Conservation (phyloP, 2,888 invertebrate genomes). For the Eudemis profundana region DNA sequence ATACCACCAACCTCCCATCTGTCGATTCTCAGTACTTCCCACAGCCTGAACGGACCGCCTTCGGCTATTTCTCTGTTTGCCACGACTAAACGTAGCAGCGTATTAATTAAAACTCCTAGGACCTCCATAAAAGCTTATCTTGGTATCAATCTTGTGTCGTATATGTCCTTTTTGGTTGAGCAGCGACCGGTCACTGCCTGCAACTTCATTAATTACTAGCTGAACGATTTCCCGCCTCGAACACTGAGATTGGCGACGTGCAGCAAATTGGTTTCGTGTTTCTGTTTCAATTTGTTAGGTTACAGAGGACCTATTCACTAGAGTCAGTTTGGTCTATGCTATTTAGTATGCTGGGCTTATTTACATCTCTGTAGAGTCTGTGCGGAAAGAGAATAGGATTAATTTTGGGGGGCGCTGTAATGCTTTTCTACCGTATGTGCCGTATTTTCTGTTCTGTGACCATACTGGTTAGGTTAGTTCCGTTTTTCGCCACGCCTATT, state of each 20-base stretch:
- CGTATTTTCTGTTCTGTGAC: too few species aligned
- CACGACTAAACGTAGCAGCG: conserved; percentile 11
- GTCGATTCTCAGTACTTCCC: conserved; percentile 16
- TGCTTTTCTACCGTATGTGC: too few species aligned
- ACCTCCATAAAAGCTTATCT: background rate
- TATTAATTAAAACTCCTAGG: conserved; percentile 9
- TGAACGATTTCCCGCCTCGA: conserved; percentile 14
- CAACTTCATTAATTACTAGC: conserved; percentile 27
- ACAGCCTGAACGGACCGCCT: conserved; percentile 8
- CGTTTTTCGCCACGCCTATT: too few species aligned
- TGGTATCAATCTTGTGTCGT: background rate
- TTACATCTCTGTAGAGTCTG: too few species aligned
- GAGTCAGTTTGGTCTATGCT: too few species aligned
- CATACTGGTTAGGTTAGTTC: too few species aligned
- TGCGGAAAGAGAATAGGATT: too few species aligned
- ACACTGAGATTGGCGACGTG: conserved; percentile 19
- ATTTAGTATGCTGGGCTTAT: too few species aligned
- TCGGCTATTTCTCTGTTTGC: conserved; percentile 11
- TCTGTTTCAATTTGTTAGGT: conserved; percentile 10
- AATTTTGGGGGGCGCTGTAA: too few species aligned
- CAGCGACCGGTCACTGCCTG: background rate
- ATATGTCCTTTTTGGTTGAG: background rate
- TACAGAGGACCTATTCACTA: background rate
- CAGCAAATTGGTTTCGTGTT: conserved; percentile 27
- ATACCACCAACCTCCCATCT: background rate